Evolutionary conservation across 2,888 invertebrate species (phyloP).

Genomic region (Spisula subtruncata): DNA sequence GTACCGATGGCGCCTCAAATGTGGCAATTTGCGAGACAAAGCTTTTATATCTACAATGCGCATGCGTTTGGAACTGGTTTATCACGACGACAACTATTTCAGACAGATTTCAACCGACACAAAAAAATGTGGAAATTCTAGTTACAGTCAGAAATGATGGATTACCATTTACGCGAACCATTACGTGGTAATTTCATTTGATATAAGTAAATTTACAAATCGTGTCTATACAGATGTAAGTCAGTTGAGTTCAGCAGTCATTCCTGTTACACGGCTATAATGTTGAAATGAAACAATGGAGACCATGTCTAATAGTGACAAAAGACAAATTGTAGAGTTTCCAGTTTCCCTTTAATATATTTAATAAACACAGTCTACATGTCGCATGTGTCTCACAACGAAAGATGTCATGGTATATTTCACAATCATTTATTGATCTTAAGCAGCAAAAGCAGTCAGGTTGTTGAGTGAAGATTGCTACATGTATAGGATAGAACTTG

Average conservation of each 20-base stretch:
- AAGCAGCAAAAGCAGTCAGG: not conserved
- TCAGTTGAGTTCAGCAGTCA: not conserved
- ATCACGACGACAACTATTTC: too few relatives aligned
- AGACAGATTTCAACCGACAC: too few relatives aligned
- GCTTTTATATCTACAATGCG: too few relatives aligned
- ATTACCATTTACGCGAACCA: too few relatives aligned
- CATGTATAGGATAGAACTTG: too few relatives aligned
- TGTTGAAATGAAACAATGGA: slow-evolving; percentile 2
- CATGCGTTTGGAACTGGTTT: too few relatives aligned
- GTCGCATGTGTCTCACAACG: not conserved
- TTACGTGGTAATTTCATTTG: too few relatives aligned
- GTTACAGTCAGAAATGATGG: too few relatives aligned
- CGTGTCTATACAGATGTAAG: not conserved
- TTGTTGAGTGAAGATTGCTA: too few relatives aligned
- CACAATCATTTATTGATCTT: not conserved
- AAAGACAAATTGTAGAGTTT: not conserved
- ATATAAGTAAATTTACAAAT: not conserved
- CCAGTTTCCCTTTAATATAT: not conserved
- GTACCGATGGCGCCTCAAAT: too few relatives aligned
- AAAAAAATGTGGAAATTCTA: too few relatives aligned
- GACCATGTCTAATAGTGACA: not conserved
- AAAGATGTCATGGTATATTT: not conserved
- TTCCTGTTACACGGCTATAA: not conserved
- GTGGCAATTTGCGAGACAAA: too few relatives aligned
- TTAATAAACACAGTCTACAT: not conserved